A percentile compares a stretch with the other conserved stretches of the same genome.
Conservation (phyloP, 2,888 invertebrate species). For the Lochmaea capreae region DNA sequence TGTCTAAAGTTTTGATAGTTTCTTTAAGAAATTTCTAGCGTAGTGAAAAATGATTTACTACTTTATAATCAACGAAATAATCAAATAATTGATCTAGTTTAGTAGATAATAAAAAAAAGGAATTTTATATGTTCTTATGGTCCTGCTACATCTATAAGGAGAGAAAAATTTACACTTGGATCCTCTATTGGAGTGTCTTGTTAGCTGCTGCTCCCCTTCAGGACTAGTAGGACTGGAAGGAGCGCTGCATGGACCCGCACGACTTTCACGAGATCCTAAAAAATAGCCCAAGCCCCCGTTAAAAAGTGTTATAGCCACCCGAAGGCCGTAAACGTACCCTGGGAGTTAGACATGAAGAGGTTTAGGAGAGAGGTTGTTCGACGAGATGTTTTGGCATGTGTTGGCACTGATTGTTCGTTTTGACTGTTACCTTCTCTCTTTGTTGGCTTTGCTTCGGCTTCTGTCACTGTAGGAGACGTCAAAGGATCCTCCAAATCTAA, state of each 20-base stretch:
- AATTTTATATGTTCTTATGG: constrained; percentile 42
- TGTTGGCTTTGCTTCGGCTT: constrained; percentile 67
- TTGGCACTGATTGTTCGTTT: constrained; percentile 65
- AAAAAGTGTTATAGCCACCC: constrained; percentile 48
- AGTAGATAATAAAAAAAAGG: constrained; percentile 27
- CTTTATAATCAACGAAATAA: too few relatives aligned
- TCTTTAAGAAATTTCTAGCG: too few relatives aligned
- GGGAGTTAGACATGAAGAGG: constrained; percentile 95
- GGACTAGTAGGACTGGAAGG: constrained; percentile 80
- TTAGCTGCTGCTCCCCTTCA: constrained; percentile 72
- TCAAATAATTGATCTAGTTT: neutral
- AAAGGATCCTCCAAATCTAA: constrained; percentile 61
- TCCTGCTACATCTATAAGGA: constrained; percentile 42
- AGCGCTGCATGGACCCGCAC: constrained; percentile 68
- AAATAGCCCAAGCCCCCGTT: constrained; percentile 74
- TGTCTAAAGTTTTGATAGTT: too few relatives aligned
- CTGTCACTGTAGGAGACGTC: constrained; percentile 60
- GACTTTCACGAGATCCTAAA: constrained; percentile 71
- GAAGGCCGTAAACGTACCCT: constrained; percentile 73
- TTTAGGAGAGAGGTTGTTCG: constrained; percentile 94
- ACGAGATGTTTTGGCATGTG: constrained; percentile 83
- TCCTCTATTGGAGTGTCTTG: constrained; percentile 83
- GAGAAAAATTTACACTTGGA: constrained; percentile 76
- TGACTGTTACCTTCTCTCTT: constrained; percentile 75
- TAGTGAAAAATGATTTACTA: too few relatives aligned